Percentiles rank a stretch among this genome's conserved stretches.
phyloP scores from a whole-genome alignment of 2,113 vertebrate genomes.

The Polyodon spathula region DNA sequence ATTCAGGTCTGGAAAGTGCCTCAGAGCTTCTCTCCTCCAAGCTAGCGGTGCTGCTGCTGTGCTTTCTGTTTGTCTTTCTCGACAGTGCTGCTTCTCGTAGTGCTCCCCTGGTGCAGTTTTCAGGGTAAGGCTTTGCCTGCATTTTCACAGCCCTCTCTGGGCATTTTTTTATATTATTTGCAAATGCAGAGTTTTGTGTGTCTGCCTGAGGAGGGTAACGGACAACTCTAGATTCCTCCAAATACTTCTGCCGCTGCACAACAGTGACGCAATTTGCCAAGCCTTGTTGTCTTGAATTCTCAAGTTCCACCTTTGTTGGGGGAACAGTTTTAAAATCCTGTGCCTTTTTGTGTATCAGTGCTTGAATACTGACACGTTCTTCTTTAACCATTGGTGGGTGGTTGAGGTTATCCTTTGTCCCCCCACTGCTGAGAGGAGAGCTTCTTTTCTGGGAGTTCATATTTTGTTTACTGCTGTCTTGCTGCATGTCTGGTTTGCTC shows the following conservation, averaged over 20 bases:
- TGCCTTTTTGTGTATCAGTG: slow-evolving; percentile 15
- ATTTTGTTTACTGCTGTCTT: slow-evolving; percentile 26
- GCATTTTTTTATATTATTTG: slow-evolving; percentile 11
- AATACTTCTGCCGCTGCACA: slow-evolving; percentile 18
- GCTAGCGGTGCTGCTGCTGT: slow-evolving; percentile 21
- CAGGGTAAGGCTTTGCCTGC: slow-evolving; percentile 13
- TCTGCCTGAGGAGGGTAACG: slow-evolving; percentile 17
- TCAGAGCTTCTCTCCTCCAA: slow-evolving; percentile 31
- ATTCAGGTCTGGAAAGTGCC: slow-evolving; percentile 36
- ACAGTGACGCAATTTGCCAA: slow-evolving; percentile 15
- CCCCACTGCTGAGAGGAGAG: slow-evolving; percentile 20
- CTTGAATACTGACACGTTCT: slow-evolving; percentile 25
- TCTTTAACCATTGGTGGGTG: slow-evolving; percentile 28
- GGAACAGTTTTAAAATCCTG: neutral
- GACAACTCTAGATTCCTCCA: slow-evolving; percentile 12
- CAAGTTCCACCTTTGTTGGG: slow-evolving; percentile 32
- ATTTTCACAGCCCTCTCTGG: slow-evolving; percentile 8
- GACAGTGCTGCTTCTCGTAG: slow-evolving; percentile 10
- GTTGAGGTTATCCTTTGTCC: slow-evolving; percentile 35
- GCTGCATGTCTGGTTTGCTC: slow-evolving; percentile 34
- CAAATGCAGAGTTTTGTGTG: slow-evolving; percentile 13
- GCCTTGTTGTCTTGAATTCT: slow-evolving; percentile 26
- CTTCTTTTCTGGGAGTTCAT: slow-evolving; percentile 26
- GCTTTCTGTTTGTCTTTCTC: slow-evolving; percentile 35
- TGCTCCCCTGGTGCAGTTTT: slow-evolving; percentile 22